These are phyloP conservation scores for Stercorarius parasiticus DNA, from an alignment of 2,113 vertebrate species.

Conservation along the genomic window DNA sequence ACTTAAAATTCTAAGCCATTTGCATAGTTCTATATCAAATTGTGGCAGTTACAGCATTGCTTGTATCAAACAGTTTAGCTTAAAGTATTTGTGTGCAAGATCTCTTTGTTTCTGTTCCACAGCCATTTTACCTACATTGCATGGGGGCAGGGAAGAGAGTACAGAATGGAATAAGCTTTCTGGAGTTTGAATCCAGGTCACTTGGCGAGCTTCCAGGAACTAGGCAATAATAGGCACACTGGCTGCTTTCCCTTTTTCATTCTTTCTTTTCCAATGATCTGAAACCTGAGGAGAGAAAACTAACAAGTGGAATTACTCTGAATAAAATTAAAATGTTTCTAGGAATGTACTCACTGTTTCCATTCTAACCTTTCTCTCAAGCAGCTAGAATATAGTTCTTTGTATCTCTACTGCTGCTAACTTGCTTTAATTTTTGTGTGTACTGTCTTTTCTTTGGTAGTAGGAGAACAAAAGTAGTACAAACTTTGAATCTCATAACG, in stretches of 20 bases:
- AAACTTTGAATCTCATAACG: neutral
- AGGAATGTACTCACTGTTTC: constrained; percentile 20
- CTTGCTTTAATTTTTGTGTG: neutral
- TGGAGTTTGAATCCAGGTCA: constrained; percentile 74
- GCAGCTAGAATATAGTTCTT: neutral
- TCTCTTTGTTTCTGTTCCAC: constrained; percentile 56
- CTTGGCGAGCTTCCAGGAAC: constrained; percentile 58
- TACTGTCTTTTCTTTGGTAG: neutral
- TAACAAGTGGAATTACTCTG: constrained; percentile 50
- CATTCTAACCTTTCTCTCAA: neutral
- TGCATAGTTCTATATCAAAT: neutral
- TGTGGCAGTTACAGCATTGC: neutral
- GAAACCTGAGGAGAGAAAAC: constrained; percentile 56
- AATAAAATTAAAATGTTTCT: constrained; percentile 58
- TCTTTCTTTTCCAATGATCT: constrained; percentile 60
- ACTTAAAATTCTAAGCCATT: neutral
- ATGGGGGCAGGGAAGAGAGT: constrained; percentile 47
- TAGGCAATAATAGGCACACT: constrained; percentile 56
- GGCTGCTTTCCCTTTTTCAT: constrained; percentile 64
- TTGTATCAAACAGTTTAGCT: neutral
- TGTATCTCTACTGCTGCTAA: neutral
- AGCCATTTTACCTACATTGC: constrained; percentile 46
- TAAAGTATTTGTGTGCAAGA: neutral
- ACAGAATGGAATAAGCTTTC: constrained; percentile 65
- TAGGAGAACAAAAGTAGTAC: neutral